phyloP scores from a whole-genome alignment of 2,888 invertebrate genomes.

The Gastrophysa polygoni region DNA sequence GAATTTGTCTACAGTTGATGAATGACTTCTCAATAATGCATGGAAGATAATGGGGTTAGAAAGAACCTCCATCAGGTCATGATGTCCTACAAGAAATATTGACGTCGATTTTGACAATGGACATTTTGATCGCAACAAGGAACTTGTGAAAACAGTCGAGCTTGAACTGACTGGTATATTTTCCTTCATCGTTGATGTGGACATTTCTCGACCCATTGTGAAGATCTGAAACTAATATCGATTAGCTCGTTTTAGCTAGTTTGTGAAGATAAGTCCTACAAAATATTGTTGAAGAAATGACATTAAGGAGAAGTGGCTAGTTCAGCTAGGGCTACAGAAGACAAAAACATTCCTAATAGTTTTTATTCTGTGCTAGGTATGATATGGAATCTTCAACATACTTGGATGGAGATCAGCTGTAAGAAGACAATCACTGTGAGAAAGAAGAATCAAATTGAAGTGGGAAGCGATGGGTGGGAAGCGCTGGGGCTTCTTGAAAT shows the following conservation, averaged over 20 bases:
- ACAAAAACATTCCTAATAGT: conserved; percentile 8
- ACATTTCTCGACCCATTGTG: too few relatives aligned
- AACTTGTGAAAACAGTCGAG: not conserved
- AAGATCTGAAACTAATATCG: too few relatives aligned
- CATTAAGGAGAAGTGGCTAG: not conserved
- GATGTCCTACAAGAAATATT: not conserved
- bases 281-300: not conserved
- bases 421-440: conserved; percentile 4
- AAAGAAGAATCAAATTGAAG: not conserved
- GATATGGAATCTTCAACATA: conserved; percentile 6
- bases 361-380: conserved; percentile 16
- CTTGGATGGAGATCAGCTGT: conserved; percentile 4
- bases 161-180: not conserved
- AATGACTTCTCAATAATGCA: not conserved
- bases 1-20: not conserved
- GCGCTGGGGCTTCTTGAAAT: too few relatives aligned
- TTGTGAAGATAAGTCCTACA: not conserved
- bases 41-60: not conserved
- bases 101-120: not conserved
- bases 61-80: not conserved
- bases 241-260: not conserved
- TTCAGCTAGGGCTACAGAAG: not conserved
- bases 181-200: too few relatives aligned
- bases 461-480: not conserved
- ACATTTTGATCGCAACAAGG: too few relatives aligned